Evolutionary conservation across 1,140 invertebrate species (phyloP), one percentile per base, ranked within the genome.

Genomic region (Temnothorax nylanderi): DNA sequence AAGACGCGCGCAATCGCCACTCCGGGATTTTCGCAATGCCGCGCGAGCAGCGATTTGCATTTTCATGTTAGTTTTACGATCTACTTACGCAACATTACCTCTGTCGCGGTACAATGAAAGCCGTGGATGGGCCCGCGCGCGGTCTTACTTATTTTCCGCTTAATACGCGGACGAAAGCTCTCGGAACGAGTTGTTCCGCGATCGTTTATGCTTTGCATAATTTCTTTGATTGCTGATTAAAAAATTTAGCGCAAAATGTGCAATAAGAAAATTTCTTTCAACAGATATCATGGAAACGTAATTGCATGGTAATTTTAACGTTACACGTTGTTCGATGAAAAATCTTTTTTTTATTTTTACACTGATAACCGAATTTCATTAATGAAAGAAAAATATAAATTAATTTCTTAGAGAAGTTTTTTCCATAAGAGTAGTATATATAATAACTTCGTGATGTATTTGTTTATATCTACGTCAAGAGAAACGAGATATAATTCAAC

Each of bases 31-130:
- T 77, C 84, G 76, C 67, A 86, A 89, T 13, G 13, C 41, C 69
- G 65, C 47, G 60, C 44, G 16, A 26, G 26, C 69, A 18, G 21
- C 75, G 41, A 82, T 86, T 90, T 89, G 56, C 87, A 77, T 87
- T 67, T 87, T 67, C 69, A 80, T 67, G 82, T 69, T 86, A 56
- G 60, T 80, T 89, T 89, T 86, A 76, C 75, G 67, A 67, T 54
- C 34, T 54, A 81, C 65, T 89, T 88, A 88, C 32, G 88, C 88
- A 88, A 88, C 74, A 49, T 37, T 58, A 18, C 47, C 44, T 49
- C 58, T 64, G 51, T 37, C 65, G 87, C n/a, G 13, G 56, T 37
- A 67, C 75, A 58, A 51, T 86, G 76, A 77, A 51, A 85, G 41
- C 16, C 32, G 21, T 32, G 34, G 51, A 80, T 51, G 60, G 18